Base-by-base conservation (phyloP, 1,140 invertebrate species). In the Heliconius hermathena region DNA sequence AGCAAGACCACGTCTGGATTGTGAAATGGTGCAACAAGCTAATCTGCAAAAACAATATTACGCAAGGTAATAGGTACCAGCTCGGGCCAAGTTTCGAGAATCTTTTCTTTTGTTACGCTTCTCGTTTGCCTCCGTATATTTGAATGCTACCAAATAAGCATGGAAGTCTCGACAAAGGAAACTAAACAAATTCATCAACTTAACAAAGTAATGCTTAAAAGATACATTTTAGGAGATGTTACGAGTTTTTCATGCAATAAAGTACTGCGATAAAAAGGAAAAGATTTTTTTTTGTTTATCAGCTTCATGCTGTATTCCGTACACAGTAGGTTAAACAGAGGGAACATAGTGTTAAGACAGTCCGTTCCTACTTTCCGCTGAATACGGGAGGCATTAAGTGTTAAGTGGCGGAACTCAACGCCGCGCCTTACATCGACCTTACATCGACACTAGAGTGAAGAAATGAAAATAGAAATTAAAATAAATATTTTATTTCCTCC, bases 1-100 rank as follows among this genome's bases (percentile, higher is more conserved):
- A 83, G 87, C 84, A 87, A 90, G 80, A 83, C 81, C 83, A 89
- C 87, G 81, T 85, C 85, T 83, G 73, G 77, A 79, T 90, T 88
- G 77, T 74, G 85, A 88, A 89, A 90, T 79, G 71, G 78, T 72
- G 83, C 80, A 83, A 85, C 85, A 79, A 85, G 78, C 81, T 84
- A 87, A 88, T 82, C 77, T 77, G 73, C 78, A 80, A 82, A 78
- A 36, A 74, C 74, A 77, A 83, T 79, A 80, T 90, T 90, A 88
- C 83, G 87, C 81, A 90, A 90, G 83, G 75, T 82, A 74, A 73
- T 74, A 79, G n/a, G 26, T 26, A 26, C 79, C 79, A 81, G 81
- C 71, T 57, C 49, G 54, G 73, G 78, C 81, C 79, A 76, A 75
- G 72, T 77, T 54, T 79, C 38, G 71, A 52, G 57, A 74, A 75